phyloP scores from a whole-genome alignment of 2,888 invertebrate species.

The Chelonus formosanus region DNA sequence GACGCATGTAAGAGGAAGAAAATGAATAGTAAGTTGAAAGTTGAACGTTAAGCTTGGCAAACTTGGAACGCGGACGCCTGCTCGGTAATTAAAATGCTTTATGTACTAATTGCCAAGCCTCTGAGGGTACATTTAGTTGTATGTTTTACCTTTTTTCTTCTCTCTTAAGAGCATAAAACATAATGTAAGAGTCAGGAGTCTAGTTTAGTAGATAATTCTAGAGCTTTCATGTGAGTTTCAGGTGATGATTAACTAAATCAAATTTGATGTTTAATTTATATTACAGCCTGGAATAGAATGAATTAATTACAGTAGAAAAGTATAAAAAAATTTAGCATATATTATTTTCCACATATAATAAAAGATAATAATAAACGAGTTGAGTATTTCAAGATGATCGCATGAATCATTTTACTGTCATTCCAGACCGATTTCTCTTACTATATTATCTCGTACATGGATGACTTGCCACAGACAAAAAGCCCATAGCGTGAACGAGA shows the following conservation, averaged over 20 bases:
- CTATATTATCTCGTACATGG: constrained; percentile 38
- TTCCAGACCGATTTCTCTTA: constrained; percentile 35
- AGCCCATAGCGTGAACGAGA: constrained; percentile 35
- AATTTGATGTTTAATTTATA: constrained; percentile 14
- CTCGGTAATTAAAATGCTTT: constrained; percentile 34
- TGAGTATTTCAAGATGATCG: background rate
- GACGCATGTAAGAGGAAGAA: constrained; percentile 10
- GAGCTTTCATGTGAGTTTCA: no score
- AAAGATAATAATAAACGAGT: constrained; percentile 8
- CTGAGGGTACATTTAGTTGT: constrained; percentile 14
- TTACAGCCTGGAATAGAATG: background rate
- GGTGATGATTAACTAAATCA: background rate
- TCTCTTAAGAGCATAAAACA: constrained; percentile 20
- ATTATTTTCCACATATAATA: no score
- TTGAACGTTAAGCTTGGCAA: constrained; percentile 18
- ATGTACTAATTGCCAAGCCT: constrained; percentile 40
- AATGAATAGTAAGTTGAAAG: constrained; percentile 26
- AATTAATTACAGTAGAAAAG: no score
- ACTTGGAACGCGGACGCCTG: constrained; percentile 25
- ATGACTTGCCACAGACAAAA: constrained; percentile 45
- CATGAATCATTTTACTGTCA: background rate
- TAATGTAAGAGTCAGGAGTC: background rate
- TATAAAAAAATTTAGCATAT: no score
- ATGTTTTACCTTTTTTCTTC: background rate
- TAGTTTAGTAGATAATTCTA: constrained; percentile 1